These are phyloP conservation scores for Urechis unicinctus DNA, from an alignment of 2,888 invertebrate species.

Conservation along the genomic window DNA sequence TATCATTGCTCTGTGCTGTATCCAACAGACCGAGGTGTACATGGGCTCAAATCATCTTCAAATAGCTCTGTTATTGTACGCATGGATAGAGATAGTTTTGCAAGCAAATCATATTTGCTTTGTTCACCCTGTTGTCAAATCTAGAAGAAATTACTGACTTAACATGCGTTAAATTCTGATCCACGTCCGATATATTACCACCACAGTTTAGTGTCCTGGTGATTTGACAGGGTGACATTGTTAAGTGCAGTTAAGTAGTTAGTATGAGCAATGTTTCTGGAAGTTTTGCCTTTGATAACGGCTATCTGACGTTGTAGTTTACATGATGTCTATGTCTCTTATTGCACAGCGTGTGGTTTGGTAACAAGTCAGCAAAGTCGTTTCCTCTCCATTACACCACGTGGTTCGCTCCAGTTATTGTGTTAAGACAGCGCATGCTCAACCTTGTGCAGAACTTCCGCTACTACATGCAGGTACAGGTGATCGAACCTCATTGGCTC, in stretches of 20 bases:
- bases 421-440: constrained; percentile 87
- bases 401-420: constrained; percentile 71
- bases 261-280: too few species aligned
- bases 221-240: too few species aligned
- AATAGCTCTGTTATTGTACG: constrained; percentile 91
- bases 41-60: constrained; percentile 94
- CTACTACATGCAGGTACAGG: constrained; percentile 98
- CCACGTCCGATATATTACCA: too few species aligned
- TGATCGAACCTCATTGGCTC: constrained; percentile 93
- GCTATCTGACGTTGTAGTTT: too few species aligned
- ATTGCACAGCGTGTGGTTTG: constrained; percentile 79
- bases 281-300: too few species aligned
- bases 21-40: too few species aligned
- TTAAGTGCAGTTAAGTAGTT: too few species aligned
- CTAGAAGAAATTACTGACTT: too few species aligned
- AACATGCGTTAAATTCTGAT: too few species aligned
- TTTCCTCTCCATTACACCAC: constrained; percentile 43
- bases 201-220: too few species aligned
- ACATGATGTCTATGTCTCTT: constrained; percentile 1
- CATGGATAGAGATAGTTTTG: constrained; percentile 87
- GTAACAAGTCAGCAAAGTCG: constrained; percentile 79
- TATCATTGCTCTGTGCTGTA: too few species aligned
- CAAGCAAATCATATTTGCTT: constrained; percentile 55
- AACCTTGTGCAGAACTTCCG: constrained; percentile 93
- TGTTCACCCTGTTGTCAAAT: not conserved